A percentile compares a stretch with the other conserved stretches of the same genome.
These are phyloP conservation scores for Agrilus planipennis DNA, from an alignment of 1,140 invertebrate species.

Conservation along the genomic window DNA sequence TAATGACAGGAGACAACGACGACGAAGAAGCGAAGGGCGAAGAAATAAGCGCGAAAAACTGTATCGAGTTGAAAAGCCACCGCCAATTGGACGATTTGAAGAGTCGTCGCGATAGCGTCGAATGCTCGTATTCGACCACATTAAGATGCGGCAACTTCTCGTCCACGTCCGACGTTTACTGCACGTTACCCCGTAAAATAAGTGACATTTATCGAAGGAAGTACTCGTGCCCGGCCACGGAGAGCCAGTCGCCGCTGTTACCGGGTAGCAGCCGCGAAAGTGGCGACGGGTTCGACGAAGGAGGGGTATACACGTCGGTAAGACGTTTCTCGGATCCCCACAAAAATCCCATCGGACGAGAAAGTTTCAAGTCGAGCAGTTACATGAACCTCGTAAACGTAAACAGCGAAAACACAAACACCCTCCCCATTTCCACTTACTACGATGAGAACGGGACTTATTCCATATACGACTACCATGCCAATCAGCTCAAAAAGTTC, in stretches of 20 bases:
- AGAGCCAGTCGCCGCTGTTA: conserved; percentile 56
- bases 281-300: conserved; percentile 34
- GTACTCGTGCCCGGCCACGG: conserved; percentile 41
- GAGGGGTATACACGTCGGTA: conserved; percentile 12
- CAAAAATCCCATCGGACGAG: conserved; percentile 14
- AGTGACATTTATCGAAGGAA: conserved; percentile 26
- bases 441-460: too few relatives aligned
- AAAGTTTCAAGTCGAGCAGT: conserved; percentile 11
- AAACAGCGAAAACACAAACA: conserved; percentile 21
- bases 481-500: conserved; percentile 61
- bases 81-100: too few relatives aligned
- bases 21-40: too few relatives aligned
- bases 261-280: conserved; percentile 37
- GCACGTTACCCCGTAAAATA: conserved; percentile 45
- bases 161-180: conserved; percentile 40
- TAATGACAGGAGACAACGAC: too few relatives aligned
- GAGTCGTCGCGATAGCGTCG: conserved; percentile 56
- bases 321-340: conserved; percentile 19
- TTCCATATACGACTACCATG: conserved; percentile 64
- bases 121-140: conserved; percentile 42
- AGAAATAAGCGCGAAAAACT: too few relatives aligned
- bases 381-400: conserved; percentile 18
- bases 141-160: conserved; percentile 25
- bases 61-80: too few relatives aligned
- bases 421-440: too few relatives aligned